These are phyloP conservation scores for Eurystomus glaucurus DNA, from an alignment of 2,797 vertebrate species.

Conservation along the genomic window DNA sequence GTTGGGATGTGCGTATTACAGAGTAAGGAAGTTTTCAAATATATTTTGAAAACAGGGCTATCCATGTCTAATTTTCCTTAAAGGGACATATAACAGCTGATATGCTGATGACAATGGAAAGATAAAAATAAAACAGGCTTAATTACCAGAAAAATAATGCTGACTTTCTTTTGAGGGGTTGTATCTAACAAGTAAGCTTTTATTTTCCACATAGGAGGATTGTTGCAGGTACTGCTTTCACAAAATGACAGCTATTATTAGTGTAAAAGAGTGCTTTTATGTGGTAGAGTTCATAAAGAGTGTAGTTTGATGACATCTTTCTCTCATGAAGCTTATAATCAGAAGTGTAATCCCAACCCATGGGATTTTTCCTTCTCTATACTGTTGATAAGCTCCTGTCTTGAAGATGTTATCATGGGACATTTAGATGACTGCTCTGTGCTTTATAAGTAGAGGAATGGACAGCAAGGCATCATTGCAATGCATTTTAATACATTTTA, in stretches of 20 bases:
- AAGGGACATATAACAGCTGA: slow-evolving; percentile 65
- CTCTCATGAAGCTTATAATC: slow-evolving; percentile 46
- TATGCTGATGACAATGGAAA: slow-evolving; percentile 50
- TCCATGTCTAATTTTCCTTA: slow-evolving; percentile 71
- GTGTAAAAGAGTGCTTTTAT: background rate
- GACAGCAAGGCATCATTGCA: background rate
- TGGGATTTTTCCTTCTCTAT: slow-evolving; percentile 29
- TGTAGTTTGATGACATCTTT: slow-evolving; percentile 38
- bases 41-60: slow-evolving; percentile 48
- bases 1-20: background rate
- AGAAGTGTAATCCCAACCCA: slow-evolving; percentile 53
- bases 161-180: background rate
- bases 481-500: slow-evolving; percentile 15
- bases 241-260: slow-evolving; percentile 10
- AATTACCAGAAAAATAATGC: background rate
- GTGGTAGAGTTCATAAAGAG: background rate
- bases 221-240: background rate
- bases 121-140: slow-evolving; percentile 66
- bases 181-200: background rate
- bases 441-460: background rate
- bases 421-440: slow-evolving; percentile 39
- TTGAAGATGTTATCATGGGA: slow-evolving; percentile 34
- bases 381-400: slow-evolving; percentile 35
- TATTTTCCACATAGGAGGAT: background rate
- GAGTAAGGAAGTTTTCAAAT: slow-evolving; percentile 13